Conservation (phyloP, 2,888 invertebrate species). For the Drosophila recens region DNA sequence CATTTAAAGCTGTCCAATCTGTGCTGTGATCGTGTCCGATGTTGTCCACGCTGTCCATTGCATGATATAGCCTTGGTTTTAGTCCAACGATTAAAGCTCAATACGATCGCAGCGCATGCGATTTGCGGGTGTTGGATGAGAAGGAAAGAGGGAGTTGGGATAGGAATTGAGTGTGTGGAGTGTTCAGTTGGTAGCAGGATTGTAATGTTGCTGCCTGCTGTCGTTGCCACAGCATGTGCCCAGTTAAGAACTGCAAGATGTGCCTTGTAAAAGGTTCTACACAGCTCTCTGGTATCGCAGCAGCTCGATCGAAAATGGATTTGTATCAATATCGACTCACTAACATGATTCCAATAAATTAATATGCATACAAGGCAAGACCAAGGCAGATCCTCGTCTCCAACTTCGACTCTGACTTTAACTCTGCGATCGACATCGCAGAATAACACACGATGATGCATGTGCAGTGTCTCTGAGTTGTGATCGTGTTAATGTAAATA, state of each 20-base stretch:
- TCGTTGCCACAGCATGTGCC: slow-evolving; percentile 65
- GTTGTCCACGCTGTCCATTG: slow-evolving; percentile 48
- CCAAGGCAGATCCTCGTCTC: slow-evolving; percentile 4
- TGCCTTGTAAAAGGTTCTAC: slow-evolving; percentile 16
- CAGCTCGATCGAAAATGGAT: slow-evolving; percentile 84
- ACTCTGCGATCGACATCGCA: slow-evolving; percentile 74
- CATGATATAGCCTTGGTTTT: slow-evolving; percentile 55
- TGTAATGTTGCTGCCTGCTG: slow-evolving; percentile 64
- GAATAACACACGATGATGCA: slow-evolving; percentile 81
- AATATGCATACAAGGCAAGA: slow-evolving; percentile 82
- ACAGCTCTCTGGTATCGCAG: slow-evolving; percentile 60
- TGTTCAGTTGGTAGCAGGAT: slow-evolving; percentile 10
- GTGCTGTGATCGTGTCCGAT: slow-evolving; percentile 29
- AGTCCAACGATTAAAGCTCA: slow-evolving; percentile 65
- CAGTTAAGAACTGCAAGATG: slow-evolving; percentile 37
- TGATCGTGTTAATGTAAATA: slow-evolving; percentile 85
- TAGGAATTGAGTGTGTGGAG: neutral
- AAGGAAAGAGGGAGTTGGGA: slow-evolving; percentile 2
- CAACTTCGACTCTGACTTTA: slow-evolving; percentile 23
- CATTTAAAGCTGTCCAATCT: slow-evolving; percentile 13
- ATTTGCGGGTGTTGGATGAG: slow-evolving; percentile 43
- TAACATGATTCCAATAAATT: slow-evolving; percentile 86
- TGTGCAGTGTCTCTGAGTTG: slow-evolving; percentile 83
- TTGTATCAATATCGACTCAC: slow-evolving; percentile 85
- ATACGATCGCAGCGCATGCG: slow-evolving; percentile 71